Conservation (phyloP, 2,113 vertebrate genomes). For the Prionailurus bengalensis region DNA sequence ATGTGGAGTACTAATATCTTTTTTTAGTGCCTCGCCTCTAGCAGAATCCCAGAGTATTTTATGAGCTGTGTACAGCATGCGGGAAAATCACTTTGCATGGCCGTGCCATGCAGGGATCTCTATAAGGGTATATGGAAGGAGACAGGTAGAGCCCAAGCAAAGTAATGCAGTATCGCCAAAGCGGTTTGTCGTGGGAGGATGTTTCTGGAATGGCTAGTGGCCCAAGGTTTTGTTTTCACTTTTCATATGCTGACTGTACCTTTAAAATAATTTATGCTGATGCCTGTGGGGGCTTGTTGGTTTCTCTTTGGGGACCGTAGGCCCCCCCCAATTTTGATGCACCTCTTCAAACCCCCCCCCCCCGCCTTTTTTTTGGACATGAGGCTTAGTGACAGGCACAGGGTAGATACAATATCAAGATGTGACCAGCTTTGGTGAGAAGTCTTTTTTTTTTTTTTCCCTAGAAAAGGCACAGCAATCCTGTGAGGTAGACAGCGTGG, state of each 20-base stretch:
- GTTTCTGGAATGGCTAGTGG: neutral
- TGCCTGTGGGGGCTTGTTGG: neutral
- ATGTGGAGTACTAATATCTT: conserved; percentile 40
- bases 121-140: neutral
- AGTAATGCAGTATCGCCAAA: neutral
- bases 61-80: neutral
- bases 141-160: neutral
- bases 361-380: neutral
- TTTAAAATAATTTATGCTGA: neutral
- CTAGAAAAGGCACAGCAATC: neutral
- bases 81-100: neutral
- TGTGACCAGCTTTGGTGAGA: neutral
- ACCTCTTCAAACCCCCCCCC: neutral
- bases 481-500: neutral
- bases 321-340: neutral
- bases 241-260: neutral
- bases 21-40: neutral
- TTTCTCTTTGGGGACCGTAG: neutral
- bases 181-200: fast-evolving
- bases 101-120: neutral
- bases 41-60: conserved; percentile 42
- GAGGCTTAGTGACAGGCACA: neutral
- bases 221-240: neutral
- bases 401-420: neutral
- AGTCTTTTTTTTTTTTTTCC: neutral